phyloP scores from a whole-genome alignment of 2,888 invertebrate genomes.

The Temnothorax ravouxi region DNA sequence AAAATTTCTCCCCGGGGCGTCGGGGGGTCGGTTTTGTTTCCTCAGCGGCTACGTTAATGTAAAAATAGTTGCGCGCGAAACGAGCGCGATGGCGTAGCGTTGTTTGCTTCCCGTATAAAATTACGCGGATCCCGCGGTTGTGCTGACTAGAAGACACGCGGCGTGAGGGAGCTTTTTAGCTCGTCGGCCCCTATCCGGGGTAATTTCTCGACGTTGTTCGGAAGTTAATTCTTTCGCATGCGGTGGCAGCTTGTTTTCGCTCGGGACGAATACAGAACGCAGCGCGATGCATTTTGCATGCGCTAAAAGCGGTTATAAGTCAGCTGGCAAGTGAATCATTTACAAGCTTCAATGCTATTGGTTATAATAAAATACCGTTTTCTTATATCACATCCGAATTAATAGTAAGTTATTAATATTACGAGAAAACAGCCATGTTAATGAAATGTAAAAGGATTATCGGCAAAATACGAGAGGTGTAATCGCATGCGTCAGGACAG shows the following conservation, averaged over 20 bases:
- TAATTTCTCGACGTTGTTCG: slow-evolving; percentile 26
- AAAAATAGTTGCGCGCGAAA: slow-evolving; percentile 44
- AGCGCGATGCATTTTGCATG: not conserved
- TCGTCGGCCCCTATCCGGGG: not conserved
- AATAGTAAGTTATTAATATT: too few species aligned
- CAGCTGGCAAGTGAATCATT: not conserved
- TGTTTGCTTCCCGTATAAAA: slow-evolving; percentile 35
- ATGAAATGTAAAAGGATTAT: slow-evolving; percentile 2
- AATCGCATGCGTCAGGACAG: not conserved
- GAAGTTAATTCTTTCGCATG: slow-evolving; percentile 9
- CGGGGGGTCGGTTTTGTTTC: slow-evolving; percentile 30
- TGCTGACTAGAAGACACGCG: slow-evolving; percentile 24
- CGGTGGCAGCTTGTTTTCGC: not conserved
- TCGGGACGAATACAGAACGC: not conserved
- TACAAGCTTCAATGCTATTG: too few species aligned
- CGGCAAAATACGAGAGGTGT: slow-evolving; percentile 14
- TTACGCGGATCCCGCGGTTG: slow-evolving; percentile 28
- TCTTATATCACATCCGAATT: not conserved
- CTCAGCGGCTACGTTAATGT: slow-evolving; percentile 33
- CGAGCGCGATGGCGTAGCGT: slow-evolving; percentile 31
- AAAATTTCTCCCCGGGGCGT: slow-evolving; percentile 29
- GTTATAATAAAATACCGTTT: not conserved
- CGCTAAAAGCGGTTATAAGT: not conserved
- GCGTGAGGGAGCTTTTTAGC: slow-evolving; percentile 43
- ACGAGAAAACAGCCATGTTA: not conserved